These are phyloP conservation scores for Nebria brevicollis DNA, from an alignment of 2,888 invertebrate genomes.

Conservation along the genomic window DNA sequence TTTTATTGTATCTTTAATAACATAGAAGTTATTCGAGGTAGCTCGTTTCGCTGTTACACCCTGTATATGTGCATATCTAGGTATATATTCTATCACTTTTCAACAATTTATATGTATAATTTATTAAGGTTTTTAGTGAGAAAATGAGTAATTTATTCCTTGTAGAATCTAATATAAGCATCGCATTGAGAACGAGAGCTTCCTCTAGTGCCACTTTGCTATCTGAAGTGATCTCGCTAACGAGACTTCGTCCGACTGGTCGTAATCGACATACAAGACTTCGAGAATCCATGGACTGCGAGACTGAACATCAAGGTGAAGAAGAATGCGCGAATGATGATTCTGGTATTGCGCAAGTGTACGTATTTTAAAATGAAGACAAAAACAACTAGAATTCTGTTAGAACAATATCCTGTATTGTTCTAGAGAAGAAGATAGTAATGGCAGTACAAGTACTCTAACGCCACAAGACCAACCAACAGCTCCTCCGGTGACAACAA, in stretches of 20 bases:
- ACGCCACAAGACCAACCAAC: slow-evolving; percentile 56
- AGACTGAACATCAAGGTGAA: slow-evolving; percentile 7
- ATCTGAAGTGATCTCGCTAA: slow-evolving; percentile 81
- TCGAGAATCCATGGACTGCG: slow-evolving; percentile 69
- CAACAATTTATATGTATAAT: too few species aligned
- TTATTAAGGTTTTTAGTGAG: slow-evolving; percentile 4
- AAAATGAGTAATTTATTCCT: slow-evolving; percentile 25
- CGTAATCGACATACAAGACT: slow-evolving; percentile 68
- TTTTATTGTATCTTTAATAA: too few species aligned
- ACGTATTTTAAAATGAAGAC: background rate
- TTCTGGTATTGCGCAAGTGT: slow-evolving; percentile 13
- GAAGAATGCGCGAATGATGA: slow-evolving; percentile 6
- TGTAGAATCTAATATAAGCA: slow-evolving; percentile 58
- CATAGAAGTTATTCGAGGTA: too few species aligned
- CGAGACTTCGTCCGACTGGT: slow-evolving; percentile 67
- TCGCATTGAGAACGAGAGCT: slow-evolving; percentile 68
- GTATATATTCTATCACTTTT: too few species aligned
- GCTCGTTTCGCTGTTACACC: too few species aligned
- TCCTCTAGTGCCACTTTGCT: slow-evolving; percentile 81
- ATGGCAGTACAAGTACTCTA: slow-evolving; percentile 59
- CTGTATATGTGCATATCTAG: too few species aligned
- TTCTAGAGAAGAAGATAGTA: slow-evolving; percentile 58
- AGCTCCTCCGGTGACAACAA: slow-evolving; percentile 49
- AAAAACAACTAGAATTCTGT: background rate
- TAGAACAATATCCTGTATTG: slow-evolving; percentile 11